Evolutionary conservation across 2,113 vertebrate genomes (phyloP).

Genomic region (Cairina moschata): DNA sequence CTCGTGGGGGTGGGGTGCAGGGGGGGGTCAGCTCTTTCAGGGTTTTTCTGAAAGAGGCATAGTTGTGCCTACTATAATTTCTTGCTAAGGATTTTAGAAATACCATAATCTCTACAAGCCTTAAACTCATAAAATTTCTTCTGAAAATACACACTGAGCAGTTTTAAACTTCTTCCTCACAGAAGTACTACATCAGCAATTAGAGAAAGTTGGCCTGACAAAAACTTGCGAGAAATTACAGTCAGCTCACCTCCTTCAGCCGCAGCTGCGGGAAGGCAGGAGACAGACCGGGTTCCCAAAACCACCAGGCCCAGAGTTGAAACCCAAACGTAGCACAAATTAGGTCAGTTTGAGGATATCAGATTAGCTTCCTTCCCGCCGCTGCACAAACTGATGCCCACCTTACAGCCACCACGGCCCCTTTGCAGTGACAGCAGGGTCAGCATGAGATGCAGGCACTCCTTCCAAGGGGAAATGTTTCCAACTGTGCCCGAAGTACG

Average conservation of each 20-base stretch:
- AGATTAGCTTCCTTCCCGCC: not conserved
- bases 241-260: not conserved
- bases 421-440: rapidly evolving
- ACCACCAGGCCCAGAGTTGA: not conserved
- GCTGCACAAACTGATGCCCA: not conserved
- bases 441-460: rapidly evolving
- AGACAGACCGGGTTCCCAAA: not conserved
- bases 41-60: not conserved
- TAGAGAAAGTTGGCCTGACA: not conserved
- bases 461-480: not conserved
- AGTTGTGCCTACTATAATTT: not conserved
- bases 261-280: rapidly evolving
- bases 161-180: not conserved
- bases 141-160: not conserved
- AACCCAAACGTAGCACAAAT: not conserved
- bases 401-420: not conserved
- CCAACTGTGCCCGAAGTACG: not conserved
- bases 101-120: not conserved
- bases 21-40: not conserved
- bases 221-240: not conserved
- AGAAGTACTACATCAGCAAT: not conserved
- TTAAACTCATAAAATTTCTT: not conserved
- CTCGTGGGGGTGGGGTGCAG: not conserved
- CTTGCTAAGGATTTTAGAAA: not conserved
- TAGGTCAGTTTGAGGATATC: not conserved